Evolutionary conservation across 2,888 invertebrate species (phyloP).

Genomic region (Nemurella pictetii): DNA sequence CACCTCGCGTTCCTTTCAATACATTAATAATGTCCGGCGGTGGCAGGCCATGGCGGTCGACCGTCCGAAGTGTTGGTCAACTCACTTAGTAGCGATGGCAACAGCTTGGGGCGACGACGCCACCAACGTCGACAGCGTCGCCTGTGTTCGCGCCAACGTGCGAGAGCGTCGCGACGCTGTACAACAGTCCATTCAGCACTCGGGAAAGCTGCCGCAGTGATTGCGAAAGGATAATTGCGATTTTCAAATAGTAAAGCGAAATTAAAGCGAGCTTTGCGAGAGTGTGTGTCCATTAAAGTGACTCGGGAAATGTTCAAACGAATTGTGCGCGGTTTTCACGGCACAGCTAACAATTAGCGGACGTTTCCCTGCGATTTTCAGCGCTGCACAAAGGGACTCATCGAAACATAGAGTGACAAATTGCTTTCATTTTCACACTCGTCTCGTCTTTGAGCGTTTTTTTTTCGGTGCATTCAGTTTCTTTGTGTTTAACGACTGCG

Average conservation of each 20-base stretch:
- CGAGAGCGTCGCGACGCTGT: not conserved
- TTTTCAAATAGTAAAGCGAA: not conserved
- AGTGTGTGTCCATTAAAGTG: not conserved
- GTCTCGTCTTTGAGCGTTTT: not conserved
- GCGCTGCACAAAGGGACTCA: too few relatives aligned
- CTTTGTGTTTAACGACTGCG: not conserved
- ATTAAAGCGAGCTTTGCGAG: not conserved
- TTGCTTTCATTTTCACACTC: not conserved
- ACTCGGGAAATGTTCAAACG: not conserved
- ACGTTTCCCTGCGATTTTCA: too few relatives aligned
- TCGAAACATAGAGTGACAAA: not conserved
- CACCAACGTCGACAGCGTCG: not conserved
- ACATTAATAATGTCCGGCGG: conserved; percentile 4
- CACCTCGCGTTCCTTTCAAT: not conserved
- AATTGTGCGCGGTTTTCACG: not conserved
- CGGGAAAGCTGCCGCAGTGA: not conserved
- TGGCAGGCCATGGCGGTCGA: not conserved
- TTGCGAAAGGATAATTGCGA: not conserved
- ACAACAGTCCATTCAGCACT: not conserved
- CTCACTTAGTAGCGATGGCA: conserved; percentile 15
- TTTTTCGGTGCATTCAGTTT: not conserved
- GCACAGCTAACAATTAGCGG: not conserved
- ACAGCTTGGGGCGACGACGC: not conserved
- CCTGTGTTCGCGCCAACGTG: not conserved
- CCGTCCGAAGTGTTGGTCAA: not conserved